These are phyloP conservation scores for Euzetes globulus DNA, from an alignment of 2,888 invertebrate species.

Conservation along the genomic window DNA sequence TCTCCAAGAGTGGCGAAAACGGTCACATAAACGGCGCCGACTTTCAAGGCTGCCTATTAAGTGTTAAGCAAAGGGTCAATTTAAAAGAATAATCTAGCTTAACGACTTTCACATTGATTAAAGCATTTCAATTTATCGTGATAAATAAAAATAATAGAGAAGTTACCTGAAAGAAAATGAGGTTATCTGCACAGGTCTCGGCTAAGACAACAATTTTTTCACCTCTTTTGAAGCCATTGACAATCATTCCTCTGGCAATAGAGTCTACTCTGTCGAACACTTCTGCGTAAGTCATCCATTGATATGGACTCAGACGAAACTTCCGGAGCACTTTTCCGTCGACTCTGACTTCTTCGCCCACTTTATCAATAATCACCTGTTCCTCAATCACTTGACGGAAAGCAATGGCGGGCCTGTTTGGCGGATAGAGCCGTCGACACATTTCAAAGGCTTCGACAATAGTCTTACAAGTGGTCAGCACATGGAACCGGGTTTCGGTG, in stretches of 20 bases:
- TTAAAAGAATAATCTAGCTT: not conserved
- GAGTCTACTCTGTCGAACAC: constrained; percentile 26
- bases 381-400: constrained; percentile 9
- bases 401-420: constrained; percentile 6
- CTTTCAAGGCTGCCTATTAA: not conserved
- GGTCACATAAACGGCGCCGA: constrained; percentile 25
- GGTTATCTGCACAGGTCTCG: constrained; percentile 32
- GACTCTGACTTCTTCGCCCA: constrained; percentile 23
- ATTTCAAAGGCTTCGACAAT: not conserved
- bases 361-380: not conserved
- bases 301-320: constrained; percentile 60
- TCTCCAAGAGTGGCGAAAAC: constrained; percentile 78
- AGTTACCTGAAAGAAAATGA: constrained; percentile 19
- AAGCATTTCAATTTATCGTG: too few relatives aligned
- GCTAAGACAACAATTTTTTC: constrained; percentile 23
- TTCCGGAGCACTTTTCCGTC: constrained; percentile 31
- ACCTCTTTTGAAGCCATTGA: constrained; percentile 5
- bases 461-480: not conserved
- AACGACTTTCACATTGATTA: not conserved
- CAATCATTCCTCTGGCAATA: constrained; percentile 13
- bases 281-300: constrained; percentile 74
- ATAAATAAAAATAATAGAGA: not conserved
- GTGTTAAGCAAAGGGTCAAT: not conserved
- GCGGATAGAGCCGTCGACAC: not conserved
- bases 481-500: not conserved